These are phyloP conservation scores for Pinna nobilis DNA, from an alignment of 1,140 invertebrate species.

Conservation along the genomic window DNA sequence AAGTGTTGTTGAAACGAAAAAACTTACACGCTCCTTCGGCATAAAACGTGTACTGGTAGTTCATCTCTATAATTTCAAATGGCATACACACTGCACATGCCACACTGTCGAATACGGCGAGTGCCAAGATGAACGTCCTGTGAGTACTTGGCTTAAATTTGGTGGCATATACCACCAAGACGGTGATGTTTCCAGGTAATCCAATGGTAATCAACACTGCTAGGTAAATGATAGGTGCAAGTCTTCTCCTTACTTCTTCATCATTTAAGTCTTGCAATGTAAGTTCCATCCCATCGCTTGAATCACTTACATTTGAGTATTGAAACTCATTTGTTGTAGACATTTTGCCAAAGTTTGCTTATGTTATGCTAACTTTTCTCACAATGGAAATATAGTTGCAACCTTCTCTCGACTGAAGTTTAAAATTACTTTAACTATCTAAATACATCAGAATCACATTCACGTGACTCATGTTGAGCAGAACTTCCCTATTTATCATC, in stretches of 20 bases:
- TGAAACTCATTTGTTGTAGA: no score
- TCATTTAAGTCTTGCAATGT: slow-evolving; percentile 45
- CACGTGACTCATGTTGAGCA: no score
- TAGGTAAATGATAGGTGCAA: slow-evolving; percentile 47
- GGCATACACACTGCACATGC: slow-evolving; percentile 52
- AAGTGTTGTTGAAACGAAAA: slow-evolving; percentile 41
- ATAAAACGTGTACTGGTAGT: slow-evolving; percentile 54
- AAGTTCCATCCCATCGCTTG: neutral
- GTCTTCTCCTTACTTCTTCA: slow-evolving; percentile 33
- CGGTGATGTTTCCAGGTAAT: slow-evolving; percentile 50
- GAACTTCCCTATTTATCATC: no score
- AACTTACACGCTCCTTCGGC: slow-evolving; percentile 44
- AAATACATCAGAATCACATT: no score
- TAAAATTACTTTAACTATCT: no score
- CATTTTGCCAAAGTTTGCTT: no score
- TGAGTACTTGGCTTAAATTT: slow-evolving; percentile 47
- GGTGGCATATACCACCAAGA: slow-evolving; percentile 42
- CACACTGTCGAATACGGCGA: slow-evolving; percentile 53
- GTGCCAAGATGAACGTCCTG: slow-evolving; percentile 50
- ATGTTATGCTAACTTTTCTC: no score
- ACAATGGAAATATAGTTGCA: no score
- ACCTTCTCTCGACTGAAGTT: no score
- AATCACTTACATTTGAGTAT: neutral
- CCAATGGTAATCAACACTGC: slow-evolving; percentile 46
- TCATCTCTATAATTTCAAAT: slow-evolving; percentile 56